These are phyloP conservation scores for Lasioglossum marginatum DNA, from an alignment of 2,888 invertebrate genomes.

Conservation along the genomic window DNA sequence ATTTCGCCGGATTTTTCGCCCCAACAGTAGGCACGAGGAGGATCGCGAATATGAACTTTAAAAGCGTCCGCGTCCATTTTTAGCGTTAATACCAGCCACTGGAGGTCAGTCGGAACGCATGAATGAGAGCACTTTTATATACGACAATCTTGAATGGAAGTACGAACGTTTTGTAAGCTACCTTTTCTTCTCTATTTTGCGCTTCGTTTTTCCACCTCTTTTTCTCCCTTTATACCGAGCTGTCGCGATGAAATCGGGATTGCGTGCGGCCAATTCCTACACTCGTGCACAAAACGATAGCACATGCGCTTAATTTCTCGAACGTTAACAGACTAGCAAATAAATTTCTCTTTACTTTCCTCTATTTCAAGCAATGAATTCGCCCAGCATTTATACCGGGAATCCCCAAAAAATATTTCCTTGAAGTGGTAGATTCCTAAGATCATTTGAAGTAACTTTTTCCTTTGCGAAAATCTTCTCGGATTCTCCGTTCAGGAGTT, in stretches of 20 bases:
- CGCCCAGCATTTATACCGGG: no score
- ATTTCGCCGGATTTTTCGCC: conserved; percentile 9
- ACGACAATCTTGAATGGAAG: conserved; percentile 38
- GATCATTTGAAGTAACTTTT: not conserved
- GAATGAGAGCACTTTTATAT: conserved; percentile 48
- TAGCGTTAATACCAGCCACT: conserved; percentile 49
- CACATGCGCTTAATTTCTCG: not conserved
- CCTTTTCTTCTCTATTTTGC: conserved; percentile 17
- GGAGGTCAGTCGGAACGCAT: conserved; percentile 37
- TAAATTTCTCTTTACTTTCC: no score
- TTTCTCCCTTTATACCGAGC: not conserved
- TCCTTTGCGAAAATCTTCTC: not conserved
- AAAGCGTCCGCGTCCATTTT: conserved; percentile 49
- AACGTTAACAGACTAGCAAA: not conserved
- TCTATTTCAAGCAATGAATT: no score
- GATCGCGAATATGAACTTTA: conserved; percentile 44
- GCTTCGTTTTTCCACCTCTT: not conserved
- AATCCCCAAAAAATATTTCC: no score
- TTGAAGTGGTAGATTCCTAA: not conserved
- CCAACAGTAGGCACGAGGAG: not conserved
- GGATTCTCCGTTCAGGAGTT: not conserved
- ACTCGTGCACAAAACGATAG: not conserved
- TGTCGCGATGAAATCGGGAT: conserved; percentile 32
- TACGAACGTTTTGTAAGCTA: conserved; percentile 37
- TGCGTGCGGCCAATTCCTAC: conserved; percentile 2